Evolutionary conservation across 2,888 invertebrate genomes (phyloP), one percentile per base, ranked within the genome.

Genomic region (Drosophila cracens): DNA sequence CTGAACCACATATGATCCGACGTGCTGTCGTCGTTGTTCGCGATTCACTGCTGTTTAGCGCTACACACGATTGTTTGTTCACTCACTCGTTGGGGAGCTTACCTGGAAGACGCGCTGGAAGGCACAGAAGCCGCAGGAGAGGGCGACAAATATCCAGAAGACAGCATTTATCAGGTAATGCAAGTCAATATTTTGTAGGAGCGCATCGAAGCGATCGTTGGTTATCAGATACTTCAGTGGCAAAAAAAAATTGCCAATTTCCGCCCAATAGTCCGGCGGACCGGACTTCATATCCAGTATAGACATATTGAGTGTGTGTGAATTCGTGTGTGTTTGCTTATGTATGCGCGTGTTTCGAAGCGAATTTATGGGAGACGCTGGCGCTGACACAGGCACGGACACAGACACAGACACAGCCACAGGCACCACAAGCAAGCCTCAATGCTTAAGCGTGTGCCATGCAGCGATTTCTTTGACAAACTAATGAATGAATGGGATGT

Each of bases 61-160:
- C 13, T 33, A 13, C 8, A 25, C 21, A 46, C 29, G n/a, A 16
- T 53, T 38, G n/a, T 16, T 34, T 16, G 7, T 46, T 46, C 46
- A 16, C 25, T 46, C 25, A 46, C 46, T 46, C 25, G 25, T 46
- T 16, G 46, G 8, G 8, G 4, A 16, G 21, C 48, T 46, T 31
- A 93, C 93, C 89, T 92, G 91, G 74, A 93, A 92, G 51, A 93
- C 69, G 58, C 90, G 90, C 69, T 91, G 87, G 71, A 93, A 93
- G 60, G 90, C 90, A 48, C 79, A 89, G 70, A 92, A 93, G 49
- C 92, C 91, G 27, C 84, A 77, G 58, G 90, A 86, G 56, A 92
- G 86, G 49, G 87, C 70, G 46, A 93, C 68, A 70, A 93, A 92
- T 69, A 93, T 92, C 93, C 93, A 93, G 74, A 93, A 93, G 49